Evolutionary conservation across 2,888 invertebrate genomes (phyloP), one percentile per base, ranked within the genome.

Genomic region (Volucella inflata): DNA sequence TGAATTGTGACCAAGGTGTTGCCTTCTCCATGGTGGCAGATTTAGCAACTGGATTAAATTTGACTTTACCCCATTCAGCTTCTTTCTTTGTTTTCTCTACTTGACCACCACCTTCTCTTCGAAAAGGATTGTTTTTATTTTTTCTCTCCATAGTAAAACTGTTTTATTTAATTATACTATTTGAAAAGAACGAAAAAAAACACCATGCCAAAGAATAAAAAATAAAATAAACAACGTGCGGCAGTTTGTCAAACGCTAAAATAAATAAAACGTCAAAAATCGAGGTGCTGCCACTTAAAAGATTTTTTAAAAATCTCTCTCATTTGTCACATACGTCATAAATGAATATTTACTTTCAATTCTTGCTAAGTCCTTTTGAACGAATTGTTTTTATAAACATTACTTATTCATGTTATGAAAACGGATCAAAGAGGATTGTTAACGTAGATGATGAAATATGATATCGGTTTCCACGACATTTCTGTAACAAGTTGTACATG

Each of bases 1-100:
- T 91, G 16, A 90, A 90, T 50, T 89, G 89, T 0, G 87, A 76
- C 91, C 92, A 92, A 3, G 91, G 90, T 11, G 89, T 89, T 8
- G 91, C 81, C n/a, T 67, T 12, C 40, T 89, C 89, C 30, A 77
- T 71, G 0, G 65, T 40, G 11, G 72, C 78, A 12, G 53, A 44
- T 51, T 68, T 68, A 0, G 81, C 68, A n/a, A 70, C 51, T 10
- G 91, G 90, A 16, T 80, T 88, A 17, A 90, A 90, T 78, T 90
- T 90, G 0, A 36, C 38, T 71, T 88, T 82, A 3, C 91, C 91
- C 91, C 90, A 91, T 16, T 64, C 59, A 8, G 62, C 12, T 57
- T 76, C 81, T 36, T 81, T 87, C 60, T 76, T 79, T 0, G 88
- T 87, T 1, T 71, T 85, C 0, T 67, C 11, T 0, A 48, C 0